A percentile compares a stretch with the other conserved stretches of the same genome.
Evolutionary conservation across 1,140 invertebrate species (phyloP).

Genomic region (Drosophila elegans): DNA sequence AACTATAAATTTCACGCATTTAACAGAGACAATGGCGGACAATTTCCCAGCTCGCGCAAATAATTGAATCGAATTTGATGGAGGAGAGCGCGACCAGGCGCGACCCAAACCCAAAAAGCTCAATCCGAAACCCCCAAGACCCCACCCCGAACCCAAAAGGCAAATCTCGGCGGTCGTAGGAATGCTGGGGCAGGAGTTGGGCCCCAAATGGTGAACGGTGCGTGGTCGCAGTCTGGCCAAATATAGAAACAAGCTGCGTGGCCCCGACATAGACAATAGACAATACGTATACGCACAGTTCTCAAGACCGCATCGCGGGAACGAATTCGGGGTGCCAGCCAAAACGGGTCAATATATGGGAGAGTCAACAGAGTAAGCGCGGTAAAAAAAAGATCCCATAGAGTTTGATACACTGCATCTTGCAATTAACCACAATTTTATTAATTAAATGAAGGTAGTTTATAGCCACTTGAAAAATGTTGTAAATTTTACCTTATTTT

Average conservation of each 20-base stretch:
- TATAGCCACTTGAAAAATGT: too few relatives aligned
- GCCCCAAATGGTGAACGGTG: conserved; percentile 59
- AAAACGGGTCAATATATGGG: conserved; percentile 55
- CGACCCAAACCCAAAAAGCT: conserved; percentile 17
- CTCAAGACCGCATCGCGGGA: conserved; percentile 25
- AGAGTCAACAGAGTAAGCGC: conserved; percentile 17
- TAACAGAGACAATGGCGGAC: conserved; percentile 65
- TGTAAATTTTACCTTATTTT: too few relatives aligned
- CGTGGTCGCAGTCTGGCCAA: conserved; percentile 60
- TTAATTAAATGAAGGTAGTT: not conserved
- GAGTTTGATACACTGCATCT: conserved; percentile 22
- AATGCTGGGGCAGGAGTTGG: conserved; percentile 37
- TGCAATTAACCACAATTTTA: not conserved
- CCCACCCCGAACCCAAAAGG: conserved; percentile 39
- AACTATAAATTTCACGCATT: conserved; percentile 80
- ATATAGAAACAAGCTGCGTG: conserved; percentile 58
- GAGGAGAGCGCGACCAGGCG: conserved; percentile 21
- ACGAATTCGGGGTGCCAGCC: conserved; percentile 9
- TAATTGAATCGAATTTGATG: conserved; percentile 79
- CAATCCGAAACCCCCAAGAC: conserved; percentile 14
- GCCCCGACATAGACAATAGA: conserved; percentile 66
- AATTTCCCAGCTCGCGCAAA: conserved; percentile 54
- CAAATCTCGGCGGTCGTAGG: conserved; percentile 66
- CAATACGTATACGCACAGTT: conserved; percentile 73
- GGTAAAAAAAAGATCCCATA: not conserved